Evolutionary conservation across 2,113 vertebrate species (phyloP), one percentile per base, ranked within the genome.

Genomic region (Sclerurus mexicanus): DNA sequence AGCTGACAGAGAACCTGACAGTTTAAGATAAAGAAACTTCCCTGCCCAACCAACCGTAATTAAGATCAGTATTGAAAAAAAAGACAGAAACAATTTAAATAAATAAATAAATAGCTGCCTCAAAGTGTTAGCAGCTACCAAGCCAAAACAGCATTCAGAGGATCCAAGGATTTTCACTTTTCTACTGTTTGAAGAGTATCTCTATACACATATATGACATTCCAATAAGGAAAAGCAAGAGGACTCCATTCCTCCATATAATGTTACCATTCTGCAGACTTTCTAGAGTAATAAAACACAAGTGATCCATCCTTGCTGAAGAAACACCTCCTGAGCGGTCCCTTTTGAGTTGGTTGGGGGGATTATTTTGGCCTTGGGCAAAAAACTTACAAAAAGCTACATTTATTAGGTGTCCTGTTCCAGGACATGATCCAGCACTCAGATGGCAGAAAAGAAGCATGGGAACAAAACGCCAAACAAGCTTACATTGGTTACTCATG

Each of bases 21-120:
- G 55, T 8, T 77, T 59, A 27, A 96, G 94, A 97, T 96, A 97
- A 97, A 92, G 56, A 89, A 82, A 58, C 23, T 50, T 76, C 74
- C 55, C 82, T 96, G 81, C 87, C 77, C 87, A 62, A 64, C 67
- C 85, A 97, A 91, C 59, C 1, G 42, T 74, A 96, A 85, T 52
- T 75, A 82, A 72, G 39, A 56, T 60, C 52, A 84, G 53, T 64
- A 39, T 74, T 40, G 10, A 2, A 2, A 74, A 68, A 64, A 60
- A 63, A 13, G 7, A 30, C 42, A 91, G 15, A 87, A 69, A 35
- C 10, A 71, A 87, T 82, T 50, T 59, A 31, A 31, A 52, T 25
- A 46, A 62, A 47, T 25, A 40, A 63, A 25, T 7, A 71, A 39
- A 31, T 8, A 77, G 8, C 72, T 81, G 30, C 4, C 46, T 72